Percentiles rank a stretch among this genome's conserved stretches.
Evolutionary conservation across 2,113 vertebrate species (phyloP).

Genomic region (Piprites chloris): DNA sequence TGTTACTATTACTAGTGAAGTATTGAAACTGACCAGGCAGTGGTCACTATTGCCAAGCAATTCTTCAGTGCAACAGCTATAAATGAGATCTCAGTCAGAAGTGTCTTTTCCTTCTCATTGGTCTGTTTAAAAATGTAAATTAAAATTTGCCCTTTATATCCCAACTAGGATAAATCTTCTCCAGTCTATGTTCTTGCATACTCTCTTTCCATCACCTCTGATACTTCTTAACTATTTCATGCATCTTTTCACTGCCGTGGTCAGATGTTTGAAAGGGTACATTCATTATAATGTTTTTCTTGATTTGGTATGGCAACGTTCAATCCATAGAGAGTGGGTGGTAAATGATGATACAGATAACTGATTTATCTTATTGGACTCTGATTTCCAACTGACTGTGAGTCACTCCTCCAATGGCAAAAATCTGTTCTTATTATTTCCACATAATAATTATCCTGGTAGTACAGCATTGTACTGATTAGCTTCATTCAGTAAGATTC

Average conservation of each 20-base stretch:
- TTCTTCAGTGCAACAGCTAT: neutral
- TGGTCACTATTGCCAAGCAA: neutral
- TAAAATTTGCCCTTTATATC: neutral
- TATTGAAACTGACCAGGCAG: neutral
- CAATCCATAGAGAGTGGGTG: neutral
- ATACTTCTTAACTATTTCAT: neutral
- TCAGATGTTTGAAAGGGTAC: neutral
- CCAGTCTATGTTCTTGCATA: neutral
- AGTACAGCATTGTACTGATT: neutral
- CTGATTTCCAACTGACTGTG: neutral
- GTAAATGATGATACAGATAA: neutral
- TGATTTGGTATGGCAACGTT: neutral
- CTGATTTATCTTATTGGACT: constrained; percentile 26
- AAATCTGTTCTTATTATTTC: constrained; percentile 9
- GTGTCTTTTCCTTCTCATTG: neutral
- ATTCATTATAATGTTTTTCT: neutral
- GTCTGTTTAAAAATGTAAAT: neutral
- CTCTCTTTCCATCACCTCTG: neutral
- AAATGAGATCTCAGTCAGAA: neutral
- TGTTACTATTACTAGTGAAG: neutral
- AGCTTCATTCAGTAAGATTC: neutral
- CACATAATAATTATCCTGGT: neutral
- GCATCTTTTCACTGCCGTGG: neutral
- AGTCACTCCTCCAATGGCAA: neutral
- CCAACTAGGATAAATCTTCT: neutral